phyloP scores from a whole-genome alignment of 1,140 invertebrate species.

The Nasonia giraulti region DNA sequence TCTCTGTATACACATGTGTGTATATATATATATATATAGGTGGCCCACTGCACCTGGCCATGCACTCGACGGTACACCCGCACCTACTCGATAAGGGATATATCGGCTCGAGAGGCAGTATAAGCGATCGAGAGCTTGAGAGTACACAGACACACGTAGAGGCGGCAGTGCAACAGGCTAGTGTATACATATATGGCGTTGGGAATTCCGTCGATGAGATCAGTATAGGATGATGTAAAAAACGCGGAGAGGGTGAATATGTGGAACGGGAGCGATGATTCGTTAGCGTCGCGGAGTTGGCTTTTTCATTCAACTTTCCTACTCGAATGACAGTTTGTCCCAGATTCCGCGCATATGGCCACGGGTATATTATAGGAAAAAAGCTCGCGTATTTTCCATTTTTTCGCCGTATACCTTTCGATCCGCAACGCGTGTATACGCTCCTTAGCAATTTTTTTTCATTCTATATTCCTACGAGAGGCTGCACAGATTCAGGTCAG shows the following conservation, averaged over 20 bases:
- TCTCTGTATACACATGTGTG: no score
- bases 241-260: no score
- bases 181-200: no score
- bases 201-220: background rate
- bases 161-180: background rate
- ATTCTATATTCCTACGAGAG: no score
- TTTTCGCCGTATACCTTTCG: no score
- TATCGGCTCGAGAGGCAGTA: background rate
- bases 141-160: background rate
- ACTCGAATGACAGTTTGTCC: background rate
- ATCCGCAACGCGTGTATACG: no score
- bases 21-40: background rate
- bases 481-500: no score
- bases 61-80: background rate
- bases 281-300: background rate
- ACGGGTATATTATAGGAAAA: background rate
- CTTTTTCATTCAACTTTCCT: background rate
- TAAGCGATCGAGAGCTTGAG: background rate
- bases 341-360: background rate
- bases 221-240: no score
- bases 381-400: background rate
- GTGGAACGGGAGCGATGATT: no score
- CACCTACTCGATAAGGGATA: conserved; percentile 5
- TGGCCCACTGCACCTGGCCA: background rate
- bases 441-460: no score